Conservation (phyloP, 2,113 vertebrate species). For the Brienomyrus brachyistius region DNA sequence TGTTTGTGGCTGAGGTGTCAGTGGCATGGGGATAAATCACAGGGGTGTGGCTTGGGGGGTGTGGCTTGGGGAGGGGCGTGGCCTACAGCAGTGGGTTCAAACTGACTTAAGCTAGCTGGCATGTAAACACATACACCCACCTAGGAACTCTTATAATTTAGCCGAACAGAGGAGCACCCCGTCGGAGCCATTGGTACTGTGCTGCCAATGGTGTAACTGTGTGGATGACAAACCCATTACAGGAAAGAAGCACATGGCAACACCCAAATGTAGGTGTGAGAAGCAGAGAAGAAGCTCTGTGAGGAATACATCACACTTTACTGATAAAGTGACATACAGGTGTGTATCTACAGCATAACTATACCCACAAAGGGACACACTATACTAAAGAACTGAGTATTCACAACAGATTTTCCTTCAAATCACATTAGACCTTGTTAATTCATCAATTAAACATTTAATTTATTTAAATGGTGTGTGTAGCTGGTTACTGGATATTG, state of each 20-base stretch:
- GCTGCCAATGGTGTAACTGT: background rate
- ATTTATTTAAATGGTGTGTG: background rate
- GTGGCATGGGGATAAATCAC: background rate
- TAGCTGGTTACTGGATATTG: background rate
- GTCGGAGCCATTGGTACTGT: background rate
- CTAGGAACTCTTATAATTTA: too few species aligned
- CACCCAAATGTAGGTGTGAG: background rate
- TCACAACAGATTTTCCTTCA: background rate
- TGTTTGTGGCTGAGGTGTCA: background rate
- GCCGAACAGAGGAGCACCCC: background rate
- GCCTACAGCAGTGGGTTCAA: background rate
- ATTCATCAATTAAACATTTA: background rate
- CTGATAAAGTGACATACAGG: background rate
- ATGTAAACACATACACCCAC: background rate
- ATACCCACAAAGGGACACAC: background rate
- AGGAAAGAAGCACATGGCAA: background rate
- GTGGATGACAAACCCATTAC: background rate
- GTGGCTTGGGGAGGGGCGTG: background rate
- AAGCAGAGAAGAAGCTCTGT: background rate
- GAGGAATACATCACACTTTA: background rate
- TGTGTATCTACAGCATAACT: conserved; percentile 1
- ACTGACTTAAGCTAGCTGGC: background rate
- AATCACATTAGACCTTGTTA: background rate
- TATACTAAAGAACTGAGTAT: background rate
- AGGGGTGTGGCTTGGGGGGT: background rate